phyloP scores from a whole-genome alignment of 2,888 invertebrate species.

The Mythimna lalbum region DNA sequence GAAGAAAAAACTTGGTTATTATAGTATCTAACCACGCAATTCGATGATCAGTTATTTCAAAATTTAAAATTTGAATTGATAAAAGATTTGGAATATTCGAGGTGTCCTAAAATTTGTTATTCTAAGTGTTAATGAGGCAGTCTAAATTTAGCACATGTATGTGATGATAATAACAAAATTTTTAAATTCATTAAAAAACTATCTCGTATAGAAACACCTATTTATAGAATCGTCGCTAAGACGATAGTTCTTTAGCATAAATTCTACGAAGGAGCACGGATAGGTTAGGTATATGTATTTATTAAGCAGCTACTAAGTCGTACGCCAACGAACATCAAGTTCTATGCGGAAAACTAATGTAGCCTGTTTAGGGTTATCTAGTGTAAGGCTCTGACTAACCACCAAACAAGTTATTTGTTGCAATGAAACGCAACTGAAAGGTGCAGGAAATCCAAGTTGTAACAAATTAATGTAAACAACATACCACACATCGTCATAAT shows the following conservation, averaged over 20 bases:
- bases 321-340: slow-evolving; percentile 6
- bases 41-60: slow-evolving; percentile 1
- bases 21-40: slow-evolving; percentile 5
- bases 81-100: background rate
- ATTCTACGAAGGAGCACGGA: slow-evolving; percentile 18
- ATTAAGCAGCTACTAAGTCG: slow-evolving; percentile 23
- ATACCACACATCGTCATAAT: slow-evolving; percentile 31
- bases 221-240: slow-evolving; percentile 26
- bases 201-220: slow-evolving; percentile 13
- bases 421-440: slow-evolving; percentile 31
- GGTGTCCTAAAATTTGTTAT: background rate
- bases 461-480: slow-evolving; percentile 20
- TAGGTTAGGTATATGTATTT: slow-evolving; percentile 8
- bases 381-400: slow-evolving; percentile 3
- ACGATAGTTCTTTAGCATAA: slow-evolving; percentile 3
- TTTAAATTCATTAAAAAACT: background rate
- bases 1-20: slow-evolving; percentile 56
- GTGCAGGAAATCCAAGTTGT: slow-evolving; percentile 44
- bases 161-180: slow-evolving; percentile 1
- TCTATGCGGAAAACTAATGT: slow-evolving; percentile 19
- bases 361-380: slow-evolving; percentile 29
- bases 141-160: background rate
- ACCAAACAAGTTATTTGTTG: slow-evolving; percentile 29
- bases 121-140: background rate
- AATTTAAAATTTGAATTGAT: background rate